Conservation (phyloP, 1,140 invertebrate species). For the Globodera rostochiensis region DNA sequence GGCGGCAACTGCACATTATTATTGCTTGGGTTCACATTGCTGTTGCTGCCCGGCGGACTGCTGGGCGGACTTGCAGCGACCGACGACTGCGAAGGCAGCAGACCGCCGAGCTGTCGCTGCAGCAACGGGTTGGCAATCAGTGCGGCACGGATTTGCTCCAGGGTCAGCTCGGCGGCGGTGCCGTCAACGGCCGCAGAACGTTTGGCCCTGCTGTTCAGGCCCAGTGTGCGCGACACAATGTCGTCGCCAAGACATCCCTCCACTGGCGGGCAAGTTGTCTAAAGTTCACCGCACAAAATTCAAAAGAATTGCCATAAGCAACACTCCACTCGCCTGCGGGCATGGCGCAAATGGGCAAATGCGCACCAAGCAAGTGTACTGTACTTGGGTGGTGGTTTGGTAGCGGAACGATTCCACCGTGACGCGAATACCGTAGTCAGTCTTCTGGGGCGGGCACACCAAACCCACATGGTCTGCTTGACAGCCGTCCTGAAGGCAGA, state of each 20-base stretch:
- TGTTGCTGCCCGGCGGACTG: conserved; percentile 11
- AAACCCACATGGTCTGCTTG: conserved; percentile 63
- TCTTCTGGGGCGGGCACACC: conserved; percentile 61
- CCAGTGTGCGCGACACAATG: conserved; percentile 41
- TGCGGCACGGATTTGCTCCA: conserved; percentile 59
- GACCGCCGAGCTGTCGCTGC: conserved; percentile 46
- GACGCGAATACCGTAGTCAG: conserved; percentile 62
- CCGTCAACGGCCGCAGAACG: neutral
- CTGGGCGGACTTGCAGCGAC: conserved; percentile 6
- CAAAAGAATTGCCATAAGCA: neutral
- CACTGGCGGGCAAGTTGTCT: conserved; percentile 48
- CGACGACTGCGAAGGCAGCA: neutral
- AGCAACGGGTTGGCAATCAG: conserved; percentile 59
- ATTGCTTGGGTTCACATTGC: conserved; percentile 20
- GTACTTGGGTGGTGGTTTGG: conserved; percentile 63
- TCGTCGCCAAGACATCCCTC: conserved; percentile 58
- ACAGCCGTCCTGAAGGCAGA: conserved; percentile 51
- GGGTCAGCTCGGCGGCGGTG: conserved; percentile 28
- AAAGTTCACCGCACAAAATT: neutral
- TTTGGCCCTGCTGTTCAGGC: neutral
- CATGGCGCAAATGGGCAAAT: conserved; percentile 63
- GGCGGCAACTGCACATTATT: too few relatives aligned
- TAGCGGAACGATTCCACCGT: conserved; percentile 65
- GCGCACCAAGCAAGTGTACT: conserved; percentile 64
- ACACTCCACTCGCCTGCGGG: conserved; percentile 45